A percentile compares a stretch with the other conserved stretches of the same genome.
These are phyloP conservation scores for Monochamus alternatus DNA, from an alignment of 2,888 invertebrate species.

Conservation along the genomic window DNA sequence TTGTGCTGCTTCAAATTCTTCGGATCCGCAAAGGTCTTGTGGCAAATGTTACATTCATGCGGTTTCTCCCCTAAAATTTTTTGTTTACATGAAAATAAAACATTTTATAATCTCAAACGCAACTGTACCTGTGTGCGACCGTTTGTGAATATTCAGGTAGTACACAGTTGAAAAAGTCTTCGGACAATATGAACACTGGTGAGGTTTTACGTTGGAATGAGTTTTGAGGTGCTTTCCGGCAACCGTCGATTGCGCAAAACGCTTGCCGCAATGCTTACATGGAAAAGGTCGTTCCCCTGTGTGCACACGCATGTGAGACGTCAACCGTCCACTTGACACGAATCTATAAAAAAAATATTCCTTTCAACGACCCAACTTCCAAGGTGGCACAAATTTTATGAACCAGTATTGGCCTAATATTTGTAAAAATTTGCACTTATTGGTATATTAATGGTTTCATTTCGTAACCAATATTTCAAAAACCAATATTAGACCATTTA, in stretches of 20 bases:
- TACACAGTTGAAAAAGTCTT: constrained; percentile 60
- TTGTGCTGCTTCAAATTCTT: constrained; percentile 62
- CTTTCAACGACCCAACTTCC: too few relatives aligned
- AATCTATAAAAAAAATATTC: constrained; percentile 55
- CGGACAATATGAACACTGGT: constrained; percentile 59
- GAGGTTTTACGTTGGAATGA: constrained; percentile 56
- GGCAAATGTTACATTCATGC: constrained; percentile 58
- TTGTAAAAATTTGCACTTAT: too few relatives aligned
- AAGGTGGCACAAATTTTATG: too few relatives aligned
- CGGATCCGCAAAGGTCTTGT: constrained; percentile 61
- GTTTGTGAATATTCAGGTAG: constrained; percentile 61
- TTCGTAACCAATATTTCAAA: too few relatives aligned
- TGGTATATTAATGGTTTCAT: too few relatives aligned
- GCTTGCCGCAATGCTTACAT: constrained; percentile 61
- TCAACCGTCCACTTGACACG: constrained; percentile 61
- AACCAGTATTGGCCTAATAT: too few relatives aligned
- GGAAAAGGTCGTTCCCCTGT: constrained; percentile 61
- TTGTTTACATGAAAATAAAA: not conserved
- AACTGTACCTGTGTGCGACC: constrained; percentile 46
- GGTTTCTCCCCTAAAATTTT: constrained; percentile 60
- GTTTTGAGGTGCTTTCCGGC: constrained; percentile 59
- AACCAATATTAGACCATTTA: too few relatives aligned
- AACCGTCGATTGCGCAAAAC: constrained; percentile 60
- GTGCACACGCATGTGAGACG: constrained; percentile 60
- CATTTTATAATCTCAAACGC: not conserved